Conservation (phyloP, 2,888 invertebrate species). For the Eustalomyia histrio region DNA sequence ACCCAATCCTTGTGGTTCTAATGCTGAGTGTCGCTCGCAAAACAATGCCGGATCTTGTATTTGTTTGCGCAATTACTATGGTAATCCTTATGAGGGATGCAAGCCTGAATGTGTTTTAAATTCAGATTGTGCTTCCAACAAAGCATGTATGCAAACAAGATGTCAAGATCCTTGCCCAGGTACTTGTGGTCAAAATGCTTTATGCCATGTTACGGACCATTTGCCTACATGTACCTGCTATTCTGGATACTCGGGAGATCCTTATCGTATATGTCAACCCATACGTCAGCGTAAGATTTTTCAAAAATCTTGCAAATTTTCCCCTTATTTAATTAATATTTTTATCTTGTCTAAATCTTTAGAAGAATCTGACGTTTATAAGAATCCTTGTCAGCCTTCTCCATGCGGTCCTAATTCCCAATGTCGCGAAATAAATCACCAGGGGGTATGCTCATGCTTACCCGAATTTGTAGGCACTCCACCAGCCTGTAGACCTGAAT, state of each 20-base stretch:
- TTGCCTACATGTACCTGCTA: conserved; percentile 87
- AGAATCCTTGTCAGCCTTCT: conserved; percentile 82
- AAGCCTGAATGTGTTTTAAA: conserved; percentile 90
- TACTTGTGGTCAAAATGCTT: conserved; percentile 86
- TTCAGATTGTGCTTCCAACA: conserved; percentile 87
- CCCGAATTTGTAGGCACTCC: conserved; percentile 86
- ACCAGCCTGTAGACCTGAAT: conserved; percentile 88
- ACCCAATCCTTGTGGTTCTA: conserved; percentile 88
- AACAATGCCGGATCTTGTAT: conserved; percentile 86
- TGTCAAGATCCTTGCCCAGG: conserved; percentile 90
- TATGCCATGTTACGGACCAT: conserved; percentile 87
- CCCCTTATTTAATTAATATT: neutral
- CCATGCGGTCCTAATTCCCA: conserved; percentile 84
- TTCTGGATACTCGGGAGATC: conserved; percentile 85
- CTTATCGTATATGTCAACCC: conserved; percentile 83
- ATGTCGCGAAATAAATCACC: conserved; percentile 81
- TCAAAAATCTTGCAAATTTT: neutral
- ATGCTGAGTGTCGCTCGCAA: conserved; percentile 83
- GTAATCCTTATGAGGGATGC: conserved; percentile 85
- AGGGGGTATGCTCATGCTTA: conserved; percentile 85
- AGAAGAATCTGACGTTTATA: conserved; percentile 73
- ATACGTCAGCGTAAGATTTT: conserved; percentile 81
- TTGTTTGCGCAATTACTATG: conserved; percentile 85
- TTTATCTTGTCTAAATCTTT: conserved; percentile 1
- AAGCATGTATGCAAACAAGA: conserved; percentile 87